Percentiles rank a stretch among this genome's conserved stretches.
These are phyloP conservation scores for Drosophila fungiperda DNA, from an alignment of 2,888 invertebrate species.

Conservation along the genomic window DNA sequence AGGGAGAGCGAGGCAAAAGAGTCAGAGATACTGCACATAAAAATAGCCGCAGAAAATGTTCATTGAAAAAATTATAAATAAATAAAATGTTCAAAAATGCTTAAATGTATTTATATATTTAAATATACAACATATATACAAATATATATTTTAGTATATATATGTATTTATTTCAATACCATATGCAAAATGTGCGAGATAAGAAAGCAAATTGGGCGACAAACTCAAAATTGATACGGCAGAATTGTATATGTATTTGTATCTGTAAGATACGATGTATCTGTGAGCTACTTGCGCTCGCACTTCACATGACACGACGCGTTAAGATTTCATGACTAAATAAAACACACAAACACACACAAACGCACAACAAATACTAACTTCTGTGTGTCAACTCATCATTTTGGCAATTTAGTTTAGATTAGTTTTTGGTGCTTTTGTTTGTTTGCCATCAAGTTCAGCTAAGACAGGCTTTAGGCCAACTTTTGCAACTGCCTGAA, in stretches of 20 bases:
- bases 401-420: constrained; percentile 15
- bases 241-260: constrained; percentile 15
- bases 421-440: not conserved
- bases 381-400: constrained; percentile 14
- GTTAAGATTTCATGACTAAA: constrained; percentile 8
- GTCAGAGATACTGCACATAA: constrained; percentile 25
- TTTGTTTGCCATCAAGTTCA: constrained; percentile 34
- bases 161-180: constrained; percentile 45
- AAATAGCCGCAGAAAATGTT: constrained; percentile 46
- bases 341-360: constrained; percentile 1
- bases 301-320: constrained; percentile 25
- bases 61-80: constrained; percentile 63
- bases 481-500: constrained; percentile 41
- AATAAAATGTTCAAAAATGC: constrained; percentile 56
- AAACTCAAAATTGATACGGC: constrained; percentile 18
- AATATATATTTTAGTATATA: constrained; percentile 10
- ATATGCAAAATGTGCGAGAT: constrained; percentile 53
- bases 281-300: constrained; percentile 24
- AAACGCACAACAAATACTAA: not conserved
- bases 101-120: constrained; percentile 11
- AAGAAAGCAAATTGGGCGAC: constrained; percentile 20
- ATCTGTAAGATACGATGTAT: constrained; percentile 23
- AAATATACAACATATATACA: constrained; percentile 11
- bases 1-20: not conserved
- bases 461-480: not conserved